These are phyloP conservation scores for Sigmodon hispidus DNA, from an alignment of 2,113 vertebrate genomes.

Conservation along the genomic window DNA sequence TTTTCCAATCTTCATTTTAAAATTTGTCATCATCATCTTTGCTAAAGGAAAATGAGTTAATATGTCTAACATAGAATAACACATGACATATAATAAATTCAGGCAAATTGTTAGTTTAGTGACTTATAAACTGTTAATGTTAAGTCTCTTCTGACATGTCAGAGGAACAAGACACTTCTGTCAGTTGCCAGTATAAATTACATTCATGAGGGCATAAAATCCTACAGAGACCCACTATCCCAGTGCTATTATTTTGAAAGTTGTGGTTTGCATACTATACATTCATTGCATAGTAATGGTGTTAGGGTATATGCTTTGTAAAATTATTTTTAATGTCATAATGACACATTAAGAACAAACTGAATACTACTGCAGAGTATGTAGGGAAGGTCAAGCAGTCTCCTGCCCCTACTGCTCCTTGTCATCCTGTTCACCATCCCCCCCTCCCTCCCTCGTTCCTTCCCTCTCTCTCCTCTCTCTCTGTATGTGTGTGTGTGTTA, in stretches of 20 bases:
- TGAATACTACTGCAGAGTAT: background rate
- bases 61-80: background rate
- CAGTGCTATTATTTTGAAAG: too few species aligned
- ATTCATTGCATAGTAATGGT: background rate
- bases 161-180: background rate
- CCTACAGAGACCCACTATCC: background rate
- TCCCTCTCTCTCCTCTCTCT: too few species aligned
- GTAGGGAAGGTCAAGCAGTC: fast-evolving
- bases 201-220: background rate
- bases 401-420: background rate
- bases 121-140: background rate
- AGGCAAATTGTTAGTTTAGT: background rate
- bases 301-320: background rate
- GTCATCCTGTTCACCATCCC: fast-evolving
- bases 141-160: background rate
- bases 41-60: background rate
- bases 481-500: background rate
- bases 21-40: background rate
- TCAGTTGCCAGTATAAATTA: background rate
- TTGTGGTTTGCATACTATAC: background rate
- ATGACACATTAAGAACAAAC: background rate
- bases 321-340: background rate
- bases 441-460: too few species aligned
- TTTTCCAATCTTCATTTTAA: background rate
- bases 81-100: background rate